Evolutionary conservation across 1,140 invertebrate genomes (phyloP), one percentile per base, ranked within the genome.

Genomic region (Temnothorax curvispinosus): DNA sequence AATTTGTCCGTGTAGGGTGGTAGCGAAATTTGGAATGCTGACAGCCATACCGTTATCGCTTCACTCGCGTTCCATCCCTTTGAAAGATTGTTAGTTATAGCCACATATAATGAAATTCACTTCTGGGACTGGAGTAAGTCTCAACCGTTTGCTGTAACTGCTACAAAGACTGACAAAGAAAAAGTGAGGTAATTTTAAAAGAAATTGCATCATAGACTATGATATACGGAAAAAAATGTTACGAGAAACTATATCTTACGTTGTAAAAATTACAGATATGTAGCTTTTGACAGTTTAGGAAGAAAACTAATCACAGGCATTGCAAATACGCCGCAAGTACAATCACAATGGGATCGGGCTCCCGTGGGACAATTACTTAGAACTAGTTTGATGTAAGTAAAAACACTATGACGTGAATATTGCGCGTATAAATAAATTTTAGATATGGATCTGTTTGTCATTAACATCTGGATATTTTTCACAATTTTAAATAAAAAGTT

Each of bases 111-210:
- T 96, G 97, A 98, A 93, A 95, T 99, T 21, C 97, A 98, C 93
- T 98, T 99, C 95, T 99, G 98, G 98, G 98, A 99, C 92, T 99
- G 98, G 98, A 97, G 96, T 93, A 96, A 97, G 88, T 96, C 97
- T 0, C 96, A 97, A 90, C 98, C 98, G 0, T 98, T 98, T 93
- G 97, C 97, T 56, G 96, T 97, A 92, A 96, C 97, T 74, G 95
- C 96, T 32, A 98, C 97, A 58, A 96, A 96, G 86, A 97, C 96
- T 93, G 96, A 96, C 21, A 97, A 97, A 93, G 97, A 98, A 94
- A 98, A 98, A 97, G 97, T 98, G 90, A 96, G 97, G 97, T 97
- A 95, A 38, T 21, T 27, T 78, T 64, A 78, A 69, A 64, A 44
- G 60, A 18, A 11, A 65, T 41, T 74, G 77, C n/a, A 50, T 13